Evolutionary conservation across 2,113 vertebrate species (phyloP).

Genomic region (Argyrosomus japonicus): DNA sequence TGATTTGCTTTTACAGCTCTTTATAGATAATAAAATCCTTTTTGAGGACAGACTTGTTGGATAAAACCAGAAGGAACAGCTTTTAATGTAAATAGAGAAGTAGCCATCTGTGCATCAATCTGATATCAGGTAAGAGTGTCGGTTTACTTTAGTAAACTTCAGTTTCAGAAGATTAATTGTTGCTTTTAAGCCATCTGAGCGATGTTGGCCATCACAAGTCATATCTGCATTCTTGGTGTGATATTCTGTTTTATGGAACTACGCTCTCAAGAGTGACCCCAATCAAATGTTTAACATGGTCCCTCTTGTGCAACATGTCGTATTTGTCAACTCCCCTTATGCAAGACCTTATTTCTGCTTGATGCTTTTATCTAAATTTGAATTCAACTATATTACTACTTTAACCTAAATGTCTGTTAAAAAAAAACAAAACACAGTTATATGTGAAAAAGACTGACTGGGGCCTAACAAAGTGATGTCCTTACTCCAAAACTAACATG

Average conservation of each 20-base stretch:
- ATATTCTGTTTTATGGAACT: conserved; percentile 7
- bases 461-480: conserved; percentile 2
- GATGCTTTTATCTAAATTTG: conserved; percentile 42
- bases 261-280: neutral
- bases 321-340: neutral
- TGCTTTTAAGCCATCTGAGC: neutral
- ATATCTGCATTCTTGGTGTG: neutral
- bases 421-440: neutral
- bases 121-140: neutral
- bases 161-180: neutral
- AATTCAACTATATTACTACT: conserved; percentile 47
- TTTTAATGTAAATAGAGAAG: neutral
- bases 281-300: neutral
- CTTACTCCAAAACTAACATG: conserved; percentile 16
- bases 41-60: neutral
- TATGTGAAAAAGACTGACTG: conserved; percentile 4
- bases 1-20: neutral
- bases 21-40: neutral
- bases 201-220: neutral
- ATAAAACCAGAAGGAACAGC: neutral
- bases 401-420: conserved; percentile 56
- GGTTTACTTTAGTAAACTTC: neutral
- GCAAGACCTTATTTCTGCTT: conserved; percentile 33
- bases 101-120: neutral
- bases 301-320: neutral